These are phyloP conservation scores for Hemistola chrysoprasaria DNA, from an alignment of 2,888 invertebrate genomes.

Conservation along the genomic window DNA sequence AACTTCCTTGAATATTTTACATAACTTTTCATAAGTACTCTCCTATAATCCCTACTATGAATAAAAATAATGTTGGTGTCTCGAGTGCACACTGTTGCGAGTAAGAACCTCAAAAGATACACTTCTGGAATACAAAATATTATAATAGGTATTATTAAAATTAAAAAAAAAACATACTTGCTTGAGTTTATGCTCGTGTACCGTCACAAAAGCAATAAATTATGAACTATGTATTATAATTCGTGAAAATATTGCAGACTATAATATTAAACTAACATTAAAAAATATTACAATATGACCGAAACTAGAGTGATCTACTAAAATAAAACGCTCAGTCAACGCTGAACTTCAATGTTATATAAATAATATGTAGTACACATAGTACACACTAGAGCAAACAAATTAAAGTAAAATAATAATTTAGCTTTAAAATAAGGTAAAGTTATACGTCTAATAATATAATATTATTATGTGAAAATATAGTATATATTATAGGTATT, in stretches of 20 bases:
- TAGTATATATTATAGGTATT: constrained; percentile 29
- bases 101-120: constrained; percentile 28
- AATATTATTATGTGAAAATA: constrained; percentile 54
- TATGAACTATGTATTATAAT: constrained; percentile 51
- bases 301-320: constrained; percentile 44
- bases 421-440: constrained; percentile 55
- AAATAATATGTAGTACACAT: too few species aligned
- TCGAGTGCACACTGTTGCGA: constrained; percentile 16
- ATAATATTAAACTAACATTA: constrained; percentile 50
- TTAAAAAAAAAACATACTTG: constrained; percentile 28
- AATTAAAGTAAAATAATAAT: constrained; percentile 56
- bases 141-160: constrained; percentile 19
- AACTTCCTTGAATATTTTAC: constrained; percentile 47
- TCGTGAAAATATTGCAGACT: constrained; percentile 60
- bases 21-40: constrained; percentile 67
- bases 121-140: constrained; percentile 33
- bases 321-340: constrained; percentile 48
- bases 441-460: constrained; percentile 51
- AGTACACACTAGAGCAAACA: constrained; percentile 49
- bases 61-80: constrained; percentile 24
- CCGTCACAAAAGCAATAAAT: constrained; percentile 54
- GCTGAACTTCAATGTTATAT: constrained; percentile 38
- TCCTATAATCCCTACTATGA: constrained; percentile 44
- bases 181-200: constrained; percentile 36
- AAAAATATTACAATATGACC: constrained; percentile 39